Base-by-base conservation (phyloP, 2,888 invertebrate genomes). In the Myathropa florea region DNA sequence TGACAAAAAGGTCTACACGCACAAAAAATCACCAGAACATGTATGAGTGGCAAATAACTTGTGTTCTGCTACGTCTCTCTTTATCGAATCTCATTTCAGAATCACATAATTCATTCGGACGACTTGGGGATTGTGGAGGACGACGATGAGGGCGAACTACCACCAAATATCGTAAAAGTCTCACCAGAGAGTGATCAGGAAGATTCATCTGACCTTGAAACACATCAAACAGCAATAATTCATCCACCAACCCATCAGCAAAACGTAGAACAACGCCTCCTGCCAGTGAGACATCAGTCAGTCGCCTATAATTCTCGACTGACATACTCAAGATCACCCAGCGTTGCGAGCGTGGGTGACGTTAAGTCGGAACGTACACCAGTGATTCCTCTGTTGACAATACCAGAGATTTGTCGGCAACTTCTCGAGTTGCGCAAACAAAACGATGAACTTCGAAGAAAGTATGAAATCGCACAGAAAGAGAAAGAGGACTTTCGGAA, bases 331-430 rank as follows among this genome's bases (percentile, higher is more conserved):
- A 64, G 75, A 57, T 21, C 86, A 12, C 65, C 83, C 2, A 78
- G 33, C 21, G 64, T 61, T 2, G 36, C 71, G 30, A 81, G 36
- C 46, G 30, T 60, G 2, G 21, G 57, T 18, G 65, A 75, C 1
- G 9, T 85, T 4, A 75, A 88, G 4, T 88, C 89, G 30, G 64
- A 89, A 0, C 63, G 87, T 6, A 88, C 90, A 2, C 89, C 90
- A 65, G 89, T 90, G 9, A 90, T 91, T 88, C 91, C 91, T 4
- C 28, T 91, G 78, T 81, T 92, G 18, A 90, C 91, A n/a, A 90
- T 91, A 28, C 89, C 91, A 3, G 93, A 93, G 82, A 90, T 93
- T 24, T 91, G 91, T 71, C 90, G 92, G 0, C 92, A 93, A 83
- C 83, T 93, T 2, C 88, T 91, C 26, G 92, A 92, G 36, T 82